Base-by-base conservation (phyloP, 2,797 vertebrate genomes). In the Peromyscus nudipes region DNA sequence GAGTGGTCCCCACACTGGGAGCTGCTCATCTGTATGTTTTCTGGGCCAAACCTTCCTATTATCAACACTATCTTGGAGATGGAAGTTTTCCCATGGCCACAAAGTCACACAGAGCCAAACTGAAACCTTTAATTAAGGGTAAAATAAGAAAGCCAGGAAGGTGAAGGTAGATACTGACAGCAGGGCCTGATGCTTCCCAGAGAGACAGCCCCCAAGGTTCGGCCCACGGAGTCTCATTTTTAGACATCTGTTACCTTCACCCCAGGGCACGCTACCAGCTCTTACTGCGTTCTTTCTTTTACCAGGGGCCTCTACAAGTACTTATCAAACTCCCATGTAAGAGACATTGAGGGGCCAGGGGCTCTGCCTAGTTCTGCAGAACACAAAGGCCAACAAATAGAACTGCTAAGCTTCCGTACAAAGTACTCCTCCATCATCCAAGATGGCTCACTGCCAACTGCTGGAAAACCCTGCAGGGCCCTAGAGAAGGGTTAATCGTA, bases 231-330 rank as follows among this genome's bases (percentile, higher is more conserved):
- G 29, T 43, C 57, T 49, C 4, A 1, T 43, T 49, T 60, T 49
- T 9, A 4, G 4, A 9, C 8, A 6, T 27, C n/a, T 2, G 0
- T 6, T 57, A 6, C 17, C 8, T 29, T 67, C 3, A 25, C 0
- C 0, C 0, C 16, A 12, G 85, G 62, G 37, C 0, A 6, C 3
- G 11, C 19, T 52, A 1, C 34, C 37, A 27, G 17, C 12, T 31
- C 21, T 43, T 27, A 4, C 27, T 40, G 4, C 9, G 34, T 52
- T 52, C 11, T 12, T 81, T 49, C 57, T 3, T 55, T 85, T 34
- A 31, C 25, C 46, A 23, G 64, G 49, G n/a, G 3, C 62, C 8
- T 86, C 25, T 49, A 52, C 6, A 65, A 43, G 29, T 73, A 25
- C 37, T 84, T 52, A 62, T 60, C 37, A 27, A n/a, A 27, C 55